Evolutionary conservation across 2,797 vertebrate species (phyloP).

Genomic region (Odontamblyopus lacepedii): DNA sequence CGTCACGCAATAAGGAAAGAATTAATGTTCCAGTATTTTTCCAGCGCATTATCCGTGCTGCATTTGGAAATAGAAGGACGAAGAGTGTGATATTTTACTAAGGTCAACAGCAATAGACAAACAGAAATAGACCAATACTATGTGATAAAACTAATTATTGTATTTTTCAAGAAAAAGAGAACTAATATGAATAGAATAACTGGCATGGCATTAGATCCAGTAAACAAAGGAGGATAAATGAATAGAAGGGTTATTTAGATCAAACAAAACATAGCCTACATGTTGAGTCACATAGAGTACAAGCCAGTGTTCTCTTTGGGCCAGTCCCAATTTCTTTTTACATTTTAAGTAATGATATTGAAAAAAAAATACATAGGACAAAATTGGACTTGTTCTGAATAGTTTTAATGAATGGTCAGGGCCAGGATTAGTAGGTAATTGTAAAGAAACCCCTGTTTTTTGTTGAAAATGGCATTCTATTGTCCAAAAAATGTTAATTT

Average conservation of each 20-base stretch:
- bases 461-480: too few relatives aligned
- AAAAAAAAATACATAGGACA: too few relatives aligned
- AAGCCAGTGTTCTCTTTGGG: too few relatives aligned
- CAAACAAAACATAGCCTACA: neutral
- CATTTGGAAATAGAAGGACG: constrained; percentile 42
- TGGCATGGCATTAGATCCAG: neutral
- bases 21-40: constrained; percentile 64
- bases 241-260: neutral
- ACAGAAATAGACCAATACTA: too few relatives aligned
- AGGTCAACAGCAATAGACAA: too few relatives aligned
- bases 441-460: too few relatives aligned
- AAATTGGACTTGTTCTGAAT: too few relatives aligned
- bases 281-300: neutral
- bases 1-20: constrained; percentile 64
- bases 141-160: neutral
- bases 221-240: neutral
- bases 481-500: too few relatives aligned
- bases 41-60: constrained; percentile 52
- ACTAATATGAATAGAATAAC: neutral
- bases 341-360: too few relatives aligned
- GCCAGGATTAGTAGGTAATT: too few relatives aligned
- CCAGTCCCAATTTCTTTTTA: too few relatives aligned
- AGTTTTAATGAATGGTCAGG: too few relatives aligned
- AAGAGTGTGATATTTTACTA: neutral
- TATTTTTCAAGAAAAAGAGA: neutral